Base-by-base conservation (phyloP, 1,140 invertebrate species). In the Drosophila serrata region DNA sequence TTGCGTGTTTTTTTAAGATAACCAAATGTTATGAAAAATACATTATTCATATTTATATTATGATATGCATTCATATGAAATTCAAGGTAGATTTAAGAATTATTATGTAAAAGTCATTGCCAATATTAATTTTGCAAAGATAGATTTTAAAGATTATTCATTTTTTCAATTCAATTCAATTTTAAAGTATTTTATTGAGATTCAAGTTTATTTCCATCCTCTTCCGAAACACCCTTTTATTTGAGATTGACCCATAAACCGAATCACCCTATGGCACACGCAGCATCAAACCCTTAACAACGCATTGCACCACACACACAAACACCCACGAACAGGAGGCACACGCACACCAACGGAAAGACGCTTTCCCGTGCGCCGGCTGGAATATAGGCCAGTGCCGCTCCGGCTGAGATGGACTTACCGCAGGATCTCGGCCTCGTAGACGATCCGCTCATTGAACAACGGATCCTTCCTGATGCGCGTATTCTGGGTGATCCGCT, bases 361-460 rank as follows among this genome's bases (percentile, higher is more conserved):
- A 4, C 45, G 15, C 24, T 11, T 17, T 29, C 24, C 27, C 31
- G n/a, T 31, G 27, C 17, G 46, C 17, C 27, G n/a, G n/a, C 46
- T 29, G 46, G 46, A 46, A 29, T 48, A 29, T 48, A 48, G 46
- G 46, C 46, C 46, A 17, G n/a, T 33, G 57, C 22, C 9, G 5
- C 8, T 22, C 19, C 6, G 29, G 43, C 40, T 61, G 31, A 64
- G 11, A 60, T 51, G 57, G n/a, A 82, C 82, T 57, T 55, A 92
- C 85, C 91, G 79, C 49, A 93, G 76, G 37, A 93, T 91, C 17
- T 95, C 94, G 1, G 96, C 97, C 93, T 98, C 97, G 1, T 94
- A 92, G 67, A 94, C 93, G 24, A 98, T 93, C 4, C 96, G 93
- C 33, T 94, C 85, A 48, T 93, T 93, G 57, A 93, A 94, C 1